phyloP scores from a whole-genome alignment of 2,888 invertebrate genomes.

The Pammene aurita region DNA sequence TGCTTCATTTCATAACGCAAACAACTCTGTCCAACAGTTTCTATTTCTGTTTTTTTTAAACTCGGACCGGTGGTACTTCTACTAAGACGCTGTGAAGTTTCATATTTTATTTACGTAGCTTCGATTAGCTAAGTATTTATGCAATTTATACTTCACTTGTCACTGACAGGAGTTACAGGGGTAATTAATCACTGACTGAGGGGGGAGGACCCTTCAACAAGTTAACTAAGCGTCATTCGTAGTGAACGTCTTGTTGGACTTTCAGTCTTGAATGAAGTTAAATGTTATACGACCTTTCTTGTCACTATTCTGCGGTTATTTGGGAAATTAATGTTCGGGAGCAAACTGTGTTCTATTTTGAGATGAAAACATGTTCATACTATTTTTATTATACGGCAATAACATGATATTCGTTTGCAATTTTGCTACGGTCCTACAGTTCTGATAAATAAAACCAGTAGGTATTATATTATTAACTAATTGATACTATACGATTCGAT shows the following conservation, averaged over 20 bases:
- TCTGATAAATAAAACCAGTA: too few relatives aligned
- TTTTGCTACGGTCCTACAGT: too few relatives aligned
- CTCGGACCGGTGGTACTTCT: neutral
- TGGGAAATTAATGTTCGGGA: too few relatives aligned
- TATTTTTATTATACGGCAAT: too few relatives aligned
- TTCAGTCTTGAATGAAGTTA: too few relatives aligned
- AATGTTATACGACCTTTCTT: too few relatives aligned
- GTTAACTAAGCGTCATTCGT: constrained; percentile 70
- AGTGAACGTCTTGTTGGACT: constrained; percentile 40
- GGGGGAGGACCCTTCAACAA: constrained; percentile 63
- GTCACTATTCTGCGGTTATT: too few relatives aligned
- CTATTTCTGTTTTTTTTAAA: neutral
- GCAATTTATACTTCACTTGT: constrained; percentile 70
- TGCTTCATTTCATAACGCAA: constrained; percentile 5
- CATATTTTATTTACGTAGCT: constrained; percentile 2
- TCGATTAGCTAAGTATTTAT: constrained; percentile 28
- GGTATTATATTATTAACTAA: too few relatives aligned
- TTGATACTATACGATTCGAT: too few relatives aligned
- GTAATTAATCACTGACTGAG: constrained; percentile 79
- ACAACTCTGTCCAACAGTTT: neutral
- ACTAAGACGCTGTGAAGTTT: constrained; percentile 1
- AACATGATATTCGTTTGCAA: too few relatives aligned
- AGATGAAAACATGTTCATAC: too few relatives aligned
- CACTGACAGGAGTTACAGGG: constrained; percentile 71
- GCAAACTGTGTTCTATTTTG: too few relatives aligned